phyloP scores from a whole-genome alignment of 2,113 vertebrate genomes.

The Trematocara marginatum region DNA sequence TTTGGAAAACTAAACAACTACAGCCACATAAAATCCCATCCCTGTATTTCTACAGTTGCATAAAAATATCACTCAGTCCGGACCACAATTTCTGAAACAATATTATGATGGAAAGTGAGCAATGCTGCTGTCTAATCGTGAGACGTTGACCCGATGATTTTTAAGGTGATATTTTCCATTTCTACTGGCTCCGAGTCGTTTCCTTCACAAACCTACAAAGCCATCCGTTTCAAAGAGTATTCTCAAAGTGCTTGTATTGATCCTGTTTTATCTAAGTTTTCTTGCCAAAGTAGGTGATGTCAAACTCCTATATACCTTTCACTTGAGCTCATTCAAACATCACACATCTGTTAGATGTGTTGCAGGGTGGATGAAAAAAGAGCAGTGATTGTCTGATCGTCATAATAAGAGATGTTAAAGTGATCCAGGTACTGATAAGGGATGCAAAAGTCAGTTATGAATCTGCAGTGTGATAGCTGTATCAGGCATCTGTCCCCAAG shows the following conservation, averaged over 20 bases:
- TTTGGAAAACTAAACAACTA: slow-evolving; percentile 23
- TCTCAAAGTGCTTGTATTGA: neutral
- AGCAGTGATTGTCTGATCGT: neutral
- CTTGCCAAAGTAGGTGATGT: neutral
- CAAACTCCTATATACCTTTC: neutral
- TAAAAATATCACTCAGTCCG: slow-evolving; percentile 37
- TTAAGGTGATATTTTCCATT: slow-evolving; percentile 34
- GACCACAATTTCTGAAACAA: slow-evolving; percentile 42
- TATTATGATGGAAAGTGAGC: slow-evolving; percentile 43
- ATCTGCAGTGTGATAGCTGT: slow-evolving; percentile 2
- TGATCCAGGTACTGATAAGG: neutral
- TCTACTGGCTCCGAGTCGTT: neutral
- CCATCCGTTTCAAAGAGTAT: neutral
- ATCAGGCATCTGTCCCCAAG: neutral
- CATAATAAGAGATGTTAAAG: slow-evolving; percentile 1
- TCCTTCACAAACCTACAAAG: neutral
- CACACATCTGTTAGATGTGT: neutral
- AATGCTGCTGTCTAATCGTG: neutral
- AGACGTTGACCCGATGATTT: neutral
- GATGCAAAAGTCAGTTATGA: neutral
- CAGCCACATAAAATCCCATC: slow-evolving; percentile 19
- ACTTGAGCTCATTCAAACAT: neutral
- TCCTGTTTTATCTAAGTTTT: neutral
- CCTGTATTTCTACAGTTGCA: slow-evolving; percentile 18
- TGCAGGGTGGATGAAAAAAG: neutral